phyloP scores from a whole-genome alignment of 2,888 invertebrate genomes.

The Anarsia innoxiella region DNA sequence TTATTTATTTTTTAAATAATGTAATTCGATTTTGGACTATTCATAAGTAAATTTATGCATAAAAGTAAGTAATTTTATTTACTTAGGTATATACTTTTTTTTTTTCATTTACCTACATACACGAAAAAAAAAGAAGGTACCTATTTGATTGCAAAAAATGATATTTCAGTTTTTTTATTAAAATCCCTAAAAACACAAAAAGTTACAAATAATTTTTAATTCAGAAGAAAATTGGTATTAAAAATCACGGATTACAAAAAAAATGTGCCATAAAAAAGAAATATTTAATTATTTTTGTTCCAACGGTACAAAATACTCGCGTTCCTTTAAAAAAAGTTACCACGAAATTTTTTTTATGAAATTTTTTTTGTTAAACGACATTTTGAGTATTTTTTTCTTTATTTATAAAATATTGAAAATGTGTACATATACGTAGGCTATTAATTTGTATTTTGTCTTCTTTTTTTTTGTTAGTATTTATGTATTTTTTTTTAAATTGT shows the following conservation, averaged over 20 bases:
- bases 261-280: conserved; percentile 45
- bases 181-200: no score
- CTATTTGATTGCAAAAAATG: no score
- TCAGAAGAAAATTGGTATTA: neutral
- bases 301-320: conserved; percentile 30
- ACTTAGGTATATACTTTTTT: no score
- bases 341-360: neutral
- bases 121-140: no score
- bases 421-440: conserved; percentile 46
- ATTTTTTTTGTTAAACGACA: neutral
- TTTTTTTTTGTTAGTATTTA: conserved; percentile 14
- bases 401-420: neutral
- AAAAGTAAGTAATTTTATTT: no score
- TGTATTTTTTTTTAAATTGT: conserved; percentile 10
- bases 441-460: conserved; percentile 16
- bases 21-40: no score
- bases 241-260: conserved; percentile 1
- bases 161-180: no score
- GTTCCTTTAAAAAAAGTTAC: conserved; percentile 30
- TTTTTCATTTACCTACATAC: no score
- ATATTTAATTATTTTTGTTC: conserved; percentile 16
- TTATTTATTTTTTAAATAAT: no score
- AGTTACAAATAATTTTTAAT: neutral
- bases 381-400: neutral
- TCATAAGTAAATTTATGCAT: no score